These are phyloP conservation scores for Ciconia nigra DNA, from an alignment of 2,797 vertebrate genomes.

Conservation along the genomic window DNA sequence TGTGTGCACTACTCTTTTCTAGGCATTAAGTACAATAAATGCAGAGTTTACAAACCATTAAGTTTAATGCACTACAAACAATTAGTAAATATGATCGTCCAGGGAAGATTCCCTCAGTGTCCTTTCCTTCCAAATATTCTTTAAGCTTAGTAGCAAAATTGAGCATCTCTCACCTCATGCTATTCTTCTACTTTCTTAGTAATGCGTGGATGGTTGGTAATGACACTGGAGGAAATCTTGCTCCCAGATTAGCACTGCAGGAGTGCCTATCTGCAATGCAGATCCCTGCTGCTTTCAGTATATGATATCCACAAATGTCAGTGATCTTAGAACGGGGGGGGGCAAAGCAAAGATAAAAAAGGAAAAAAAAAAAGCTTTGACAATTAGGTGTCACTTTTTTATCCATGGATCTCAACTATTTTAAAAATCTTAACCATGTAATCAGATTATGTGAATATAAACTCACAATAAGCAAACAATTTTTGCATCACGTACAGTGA, in stretches of 20 bases:
- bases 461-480: not conserved
- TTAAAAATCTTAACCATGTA: not conserved
- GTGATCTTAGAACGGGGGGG: not conserved
- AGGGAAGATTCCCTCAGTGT: not conserved
- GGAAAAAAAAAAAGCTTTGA: not conserved
- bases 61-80: slow-evolving; percentile 24
- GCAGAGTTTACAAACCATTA: slow-evolving; percentile 25
- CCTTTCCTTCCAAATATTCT: slow-evolving; percentile 8
- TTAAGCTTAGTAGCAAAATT: not conserved
- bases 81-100: slow-evolving; percentile 18
- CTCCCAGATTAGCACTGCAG: slow-evolving; percentile 52
- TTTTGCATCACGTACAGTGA: not conserved
- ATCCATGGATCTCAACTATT: not conserved
- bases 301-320: slow-evolving; percentile 5
- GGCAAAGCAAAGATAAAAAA: not conserved
- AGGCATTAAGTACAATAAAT: slow-evolving; percentile 39
- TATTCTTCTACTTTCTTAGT: not conserved
- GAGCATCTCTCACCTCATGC: not conserved
- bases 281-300: slow-evolving; percentile 28
- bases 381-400: not conserved
- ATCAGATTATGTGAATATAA: not conserved
- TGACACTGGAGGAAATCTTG: slow-evolving; percentile 35
- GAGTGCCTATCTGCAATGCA: slow-evolving; percentile 52
- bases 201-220: slow-evolving; percentile 33
- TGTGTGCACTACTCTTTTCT: not conserved